Base-by-base conservation (phyloP, 2,888 invertebrate genomes). In the Drosophila lutescens region DNA sequence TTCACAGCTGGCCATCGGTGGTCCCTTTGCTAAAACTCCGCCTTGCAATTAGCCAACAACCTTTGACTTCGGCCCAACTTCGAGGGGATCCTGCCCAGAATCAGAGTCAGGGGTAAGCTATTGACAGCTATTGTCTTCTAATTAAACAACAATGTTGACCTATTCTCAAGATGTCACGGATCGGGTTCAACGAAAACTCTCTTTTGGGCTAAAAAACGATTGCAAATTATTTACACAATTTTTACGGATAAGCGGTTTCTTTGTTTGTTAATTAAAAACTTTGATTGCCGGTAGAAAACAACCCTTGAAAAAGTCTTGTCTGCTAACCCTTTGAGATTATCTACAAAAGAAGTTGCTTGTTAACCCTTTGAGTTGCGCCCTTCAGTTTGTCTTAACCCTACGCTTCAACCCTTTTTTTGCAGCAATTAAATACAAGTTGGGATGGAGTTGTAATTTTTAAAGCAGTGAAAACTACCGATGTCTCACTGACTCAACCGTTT, bases 81-180 rank as follows among this genome's bases (percentile, higher is more conserved):
- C 7, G 30, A 30, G 43, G 44, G 20, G 4, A 9, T 41, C 50
- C 38, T 17, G 43, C 5, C 43, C 12, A 34, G 34, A 34, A 34
- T 34, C 34, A 10, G 70, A 70, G 68, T 17, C 20, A 30, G 17
- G 56, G 56, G 32, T 40, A 66, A 59, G 46, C 78, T 75, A 84
- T 88, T 84, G 83, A 84, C 83, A 84, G 86, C 88, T 86, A 88
- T 84, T 86, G 83, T 84, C 68, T 59, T 56, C 71, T 84, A 84
- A 84, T 84, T 84, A 84, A 84, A 86, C 80, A 88, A 84, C 84
- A 84, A 84, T 86, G 80, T 75, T 84, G 88, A 84, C 88, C 88
- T 72, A 69, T 78, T 83, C 76, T 74, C 77, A 78, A 80, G 84
- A 71, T 66, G 61, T 71, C 68, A 54, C 57, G 76, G 86, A 69